Evolutionary conservation across 1,140 invertebrate genomes (phyloP).

Genomic region (Heliconius hermathena): DNA sequence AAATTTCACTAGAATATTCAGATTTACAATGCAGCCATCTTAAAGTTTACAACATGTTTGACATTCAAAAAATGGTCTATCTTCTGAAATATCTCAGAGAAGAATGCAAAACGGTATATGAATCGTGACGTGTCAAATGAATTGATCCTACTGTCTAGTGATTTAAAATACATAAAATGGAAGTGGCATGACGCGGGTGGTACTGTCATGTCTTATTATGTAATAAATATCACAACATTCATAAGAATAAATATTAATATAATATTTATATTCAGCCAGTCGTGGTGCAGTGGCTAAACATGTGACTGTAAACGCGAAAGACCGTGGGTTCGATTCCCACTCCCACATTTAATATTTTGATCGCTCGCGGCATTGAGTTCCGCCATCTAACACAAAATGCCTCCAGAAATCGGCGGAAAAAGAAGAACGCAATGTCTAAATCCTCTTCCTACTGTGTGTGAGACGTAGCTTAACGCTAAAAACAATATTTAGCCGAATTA

Average conservation of each 20-base stretch:
- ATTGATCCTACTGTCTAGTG: conserved; percentile 33
- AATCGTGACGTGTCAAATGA: conserved; percentile 43
- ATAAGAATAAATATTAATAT: not conserved
- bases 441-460: no score
- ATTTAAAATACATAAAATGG: conserved; percentile 5
- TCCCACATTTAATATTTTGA: no score
- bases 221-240: not conserved
- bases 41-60: conserved; percentile 1
- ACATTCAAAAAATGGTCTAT: conserved; percentile 19
- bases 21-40: not conserved
- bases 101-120: conserved; percentile 42
- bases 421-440: no score
- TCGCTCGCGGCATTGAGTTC: no score
- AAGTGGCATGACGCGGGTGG: not conserved
- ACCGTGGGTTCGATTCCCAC: no score
- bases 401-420: no score
- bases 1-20: not conserved
- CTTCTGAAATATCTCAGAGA: conserved; percentile 31
- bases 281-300: no score
- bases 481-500: no score
- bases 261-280: no score
- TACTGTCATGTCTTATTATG: not conserved
- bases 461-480: no score
- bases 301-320: no score
- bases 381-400: no score